Conservation (phyloP, 2,797 vertebrate genomes). For the Capromys pilorides region DNA sequence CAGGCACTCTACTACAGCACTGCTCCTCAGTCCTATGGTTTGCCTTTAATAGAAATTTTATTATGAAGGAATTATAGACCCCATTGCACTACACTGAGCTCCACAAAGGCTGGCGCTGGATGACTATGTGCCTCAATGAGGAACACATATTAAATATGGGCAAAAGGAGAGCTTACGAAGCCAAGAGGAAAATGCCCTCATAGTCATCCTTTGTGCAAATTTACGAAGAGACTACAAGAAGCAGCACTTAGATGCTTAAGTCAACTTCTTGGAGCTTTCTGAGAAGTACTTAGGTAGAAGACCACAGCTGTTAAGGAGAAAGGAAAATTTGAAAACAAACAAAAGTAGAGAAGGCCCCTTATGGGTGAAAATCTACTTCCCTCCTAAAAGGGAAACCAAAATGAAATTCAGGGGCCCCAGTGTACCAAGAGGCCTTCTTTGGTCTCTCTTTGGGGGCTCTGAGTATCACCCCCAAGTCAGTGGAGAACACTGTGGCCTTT, state of each 20-base stretch:
- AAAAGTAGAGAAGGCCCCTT: too few species aligned
- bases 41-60: slow-evolving; percentile 22
- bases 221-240: neutral
- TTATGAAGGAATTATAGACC: neutral
- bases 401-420: neutral
- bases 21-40: neutral
- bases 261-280: neutral
- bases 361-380: neutral
- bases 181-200: neutral
- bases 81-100: neutral
- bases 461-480: neutral
- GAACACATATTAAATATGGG: neutral
- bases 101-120: neutral
- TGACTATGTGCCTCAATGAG: neutral
- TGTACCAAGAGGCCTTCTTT: neutral
- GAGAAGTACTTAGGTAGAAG: neutral
- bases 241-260: neutral
- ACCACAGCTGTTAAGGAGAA: neutral
- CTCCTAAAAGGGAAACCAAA: neutral
- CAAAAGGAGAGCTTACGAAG: neutral
- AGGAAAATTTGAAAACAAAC: neutral
- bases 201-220: neutral
- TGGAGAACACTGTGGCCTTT: neutral
- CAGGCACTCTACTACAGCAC: neutral
- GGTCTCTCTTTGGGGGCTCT: neutral